Base-by-base conservation (phyloP, 2,888 invertebrate genomes). In the Trachelus iudaicus region DNA sequence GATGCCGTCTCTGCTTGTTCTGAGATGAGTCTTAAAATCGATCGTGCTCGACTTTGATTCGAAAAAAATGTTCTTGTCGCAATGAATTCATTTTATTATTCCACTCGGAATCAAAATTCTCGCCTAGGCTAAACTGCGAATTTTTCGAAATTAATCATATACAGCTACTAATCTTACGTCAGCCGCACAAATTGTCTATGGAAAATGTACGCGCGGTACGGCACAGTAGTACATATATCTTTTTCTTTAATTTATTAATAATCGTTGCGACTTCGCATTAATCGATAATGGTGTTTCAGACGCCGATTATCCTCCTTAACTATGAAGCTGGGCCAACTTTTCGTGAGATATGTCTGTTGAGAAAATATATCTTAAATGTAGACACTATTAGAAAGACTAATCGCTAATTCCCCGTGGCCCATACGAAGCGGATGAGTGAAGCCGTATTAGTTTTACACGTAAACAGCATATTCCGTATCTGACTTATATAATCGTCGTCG, bases 271-370 rank as follows among this genome's bases (percentile, higher is more conserved):
- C 40, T 56, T 23, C 40, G 23, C 40, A 56, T 56, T 9, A 56
- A 56, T 23, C 23, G 40, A 56, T 56, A 56, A 23, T 56, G 40
- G 40, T 56, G 23, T 23, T 56, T 15, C 40, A 9, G 40, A 56
- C 40, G 40, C 40, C 40, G 12, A 73, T 56, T 69, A 74, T 69
- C 81, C 81, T 79, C 83, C 83, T 86, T 80, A 83, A 86, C 86
- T 88, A 88, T 86, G 80, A 87, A 87, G 87, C 87, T 80, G 85
- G 85, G 86, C 85, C 83, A 87, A 86, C 87, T 75, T 77, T 80
- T 83, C 83, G 84, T 86, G 86, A 87, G 90, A 90, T 90, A 90
- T 90, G 90, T 90, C 83, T 87, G 81, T 87, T 87, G 87, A 88
- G 87, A 88, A 88, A 88, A 87, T 88, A 86, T 87, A 87, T 86